Evolutionary conservation across 2,797 vertebrate species (phyloP).

Genomic region (Chelon auratus): DNA sequence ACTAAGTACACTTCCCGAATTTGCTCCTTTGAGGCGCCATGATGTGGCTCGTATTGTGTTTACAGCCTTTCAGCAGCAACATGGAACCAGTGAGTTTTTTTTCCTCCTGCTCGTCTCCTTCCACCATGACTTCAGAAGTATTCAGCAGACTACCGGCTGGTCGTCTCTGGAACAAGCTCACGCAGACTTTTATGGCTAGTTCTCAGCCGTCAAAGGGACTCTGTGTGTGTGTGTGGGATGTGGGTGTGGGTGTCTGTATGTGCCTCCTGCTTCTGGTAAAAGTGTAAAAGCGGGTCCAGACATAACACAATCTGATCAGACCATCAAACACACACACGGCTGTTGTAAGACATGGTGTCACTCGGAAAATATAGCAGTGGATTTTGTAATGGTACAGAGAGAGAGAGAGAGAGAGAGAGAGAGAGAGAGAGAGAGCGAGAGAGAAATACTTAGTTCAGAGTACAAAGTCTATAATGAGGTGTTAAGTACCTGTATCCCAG

Average conservation of each 20-base stretch:
- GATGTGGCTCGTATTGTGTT: slow-evolving; percentile 20
- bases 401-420: slow-evolving; percentile 1
- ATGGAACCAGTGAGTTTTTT: slow-evolving; percentile 44
- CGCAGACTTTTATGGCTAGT: slow-evolving; percentile 39
- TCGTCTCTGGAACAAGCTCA: slow-evolving; percentile 51
- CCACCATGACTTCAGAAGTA: slow-evolving; percentile 54
- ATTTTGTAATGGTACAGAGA: slow-evolving; percentile 22
- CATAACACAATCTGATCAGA: slow-evolving; percentile 36
- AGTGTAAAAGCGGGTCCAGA: slow-evolving; percentile 52
- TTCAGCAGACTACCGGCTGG: slow-evolving; percentile 20
- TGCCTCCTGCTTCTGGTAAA: slow-evolving; percentile 34
- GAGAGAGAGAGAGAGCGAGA: neutral
- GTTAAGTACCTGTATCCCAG: too few relatives aligned
- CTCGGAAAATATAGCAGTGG: slow-evolving; percentile 67
- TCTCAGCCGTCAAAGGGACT: slow-evolving; percentile 40
- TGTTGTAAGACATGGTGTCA: slow-evolving; percentile 57
- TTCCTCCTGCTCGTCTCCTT: slow-evolving; percentile 33
- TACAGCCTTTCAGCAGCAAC: slow-evolving; percentile 33
- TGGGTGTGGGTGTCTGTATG: slow-evolving; percentile 3
- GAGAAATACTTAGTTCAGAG: too few relatives aligned
- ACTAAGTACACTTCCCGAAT: neutral
- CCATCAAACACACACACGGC: slow-evolving; percentile 27
- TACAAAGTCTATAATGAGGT: too few relatives aligned
- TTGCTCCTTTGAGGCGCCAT: neutral
- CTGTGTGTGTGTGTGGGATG: too few relatives aligned